phyloP scores from a whole-genome alignment of 2,113 vertebrate genomes.

The Pteruthius melanotis region DNA sequence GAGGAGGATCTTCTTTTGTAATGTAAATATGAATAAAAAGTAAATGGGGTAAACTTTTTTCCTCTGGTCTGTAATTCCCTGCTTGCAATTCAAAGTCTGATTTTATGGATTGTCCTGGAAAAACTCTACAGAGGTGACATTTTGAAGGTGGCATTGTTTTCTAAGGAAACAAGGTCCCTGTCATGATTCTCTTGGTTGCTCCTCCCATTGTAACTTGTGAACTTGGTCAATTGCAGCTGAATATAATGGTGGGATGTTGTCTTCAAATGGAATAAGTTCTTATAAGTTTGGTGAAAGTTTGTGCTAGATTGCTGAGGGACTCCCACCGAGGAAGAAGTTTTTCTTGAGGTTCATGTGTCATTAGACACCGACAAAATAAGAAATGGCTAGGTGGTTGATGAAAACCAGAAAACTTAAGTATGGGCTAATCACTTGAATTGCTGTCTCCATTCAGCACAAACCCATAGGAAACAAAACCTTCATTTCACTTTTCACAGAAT shows the following conservation, averaged over 20 bases:
- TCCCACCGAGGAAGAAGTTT: background rate
- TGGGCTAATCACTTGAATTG: background rate
- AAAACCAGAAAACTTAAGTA: background rate
- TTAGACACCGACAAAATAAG: background rate
- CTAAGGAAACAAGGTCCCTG: background rate
- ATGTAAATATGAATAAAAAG: background rate
- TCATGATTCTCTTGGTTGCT: fast-evolving
- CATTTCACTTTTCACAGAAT: background rate
- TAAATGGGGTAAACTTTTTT: background rate
- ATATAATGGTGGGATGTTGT: background rate
- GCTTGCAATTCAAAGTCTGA: background rate
- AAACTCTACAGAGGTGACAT: background rate
- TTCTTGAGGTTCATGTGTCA: background rate
- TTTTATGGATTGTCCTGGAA: background rate
- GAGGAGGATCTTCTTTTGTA: background rate
- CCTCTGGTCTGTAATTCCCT: background rate
- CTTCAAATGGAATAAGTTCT: background rate
- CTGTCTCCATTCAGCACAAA: background rate
- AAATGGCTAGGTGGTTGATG: background rate
- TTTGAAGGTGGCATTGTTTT: background rate
- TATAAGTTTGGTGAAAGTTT: background rate
- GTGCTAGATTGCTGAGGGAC: fast-evolving
- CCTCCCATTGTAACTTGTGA: background rate
- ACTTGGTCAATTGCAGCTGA: background rate
- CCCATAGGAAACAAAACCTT: background rate